These are phyloP conservation scores for Patella caerulea DNA, from an alignment of 2,888 invertebrate genomes.

Conservation along the genomic window DNA sequence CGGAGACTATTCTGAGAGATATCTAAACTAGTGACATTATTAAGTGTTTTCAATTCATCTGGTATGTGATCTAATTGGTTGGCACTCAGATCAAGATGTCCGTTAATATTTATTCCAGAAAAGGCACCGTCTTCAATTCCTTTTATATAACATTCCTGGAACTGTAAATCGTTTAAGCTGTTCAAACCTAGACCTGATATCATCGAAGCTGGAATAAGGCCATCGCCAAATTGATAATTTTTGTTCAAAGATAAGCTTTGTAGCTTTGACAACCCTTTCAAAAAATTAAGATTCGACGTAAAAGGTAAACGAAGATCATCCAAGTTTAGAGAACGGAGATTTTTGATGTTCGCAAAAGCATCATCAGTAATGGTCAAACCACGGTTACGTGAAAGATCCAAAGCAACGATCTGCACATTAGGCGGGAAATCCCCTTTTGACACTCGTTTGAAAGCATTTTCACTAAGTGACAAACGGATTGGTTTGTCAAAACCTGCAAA, in stretches of 20 bases:
- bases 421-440: not conserved
- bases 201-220: not conserved
- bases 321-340: not conserved
- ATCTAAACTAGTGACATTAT: not conserved
- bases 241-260: not conserved
- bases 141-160: constrained; percentile 2
- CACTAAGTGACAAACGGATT: not conserved
- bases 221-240: not conserved
- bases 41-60: not conserved
- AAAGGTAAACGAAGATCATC: not conserved
- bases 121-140: constrained; percentile 4
- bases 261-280: not conserved
- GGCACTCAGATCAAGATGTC: not conserved
- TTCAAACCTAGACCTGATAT: not conserved
- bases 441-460: not conserved
- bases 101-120: not conserved
- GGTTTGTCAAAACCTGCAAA: not conserved
- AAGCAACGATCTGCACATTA: not conserved
- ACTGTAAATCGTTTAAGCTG: not conserved
- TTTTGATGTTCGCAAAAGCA: not conserved
- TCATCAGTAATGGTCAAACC: not conserved
- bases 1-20: not conserved
- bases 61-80: constrained; percentile 5
- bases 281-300: not conserved
- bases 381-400: not conserved